Conservation (phyloP, 2,113 vertebrate genomes). For the Epinephelus lanceolatus region DNA sequence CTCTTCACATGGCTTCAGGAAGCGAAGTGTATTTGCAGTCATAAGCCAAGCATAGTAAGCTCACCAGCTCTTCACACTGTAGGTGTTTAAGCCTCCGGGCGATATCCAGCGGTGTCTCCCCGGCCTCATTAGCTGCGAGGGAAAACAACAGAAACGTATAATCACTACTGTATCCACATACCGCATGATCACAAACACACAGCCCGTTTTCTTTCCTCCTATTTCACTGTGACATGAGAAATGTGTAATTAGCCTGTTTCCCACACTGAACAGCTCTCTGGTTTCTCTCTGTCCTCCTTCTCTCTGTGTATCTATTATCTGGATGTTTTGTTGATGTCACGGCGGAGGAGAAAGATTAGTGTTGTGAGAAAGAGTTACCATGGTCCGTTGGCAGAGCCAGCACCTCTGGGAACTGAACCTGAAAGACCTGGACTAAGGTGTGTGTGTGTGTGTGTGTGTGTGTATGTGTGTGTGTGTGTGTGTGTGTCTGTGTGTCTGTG, state of each 20-base stretch:
- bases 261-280: constrained; percentile 60
- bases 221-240: constrained; percentile 49
- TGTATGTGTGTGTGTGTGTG: neutral
- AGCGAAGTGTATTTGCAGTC: neutral
- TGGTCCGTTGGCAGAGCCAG: constrained; percentile 41
- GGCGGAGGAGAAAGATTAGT: constrained; percentile 48
- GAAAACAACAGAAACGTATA: constrained; percentile 52
- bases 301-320: constrained; percentile 56
- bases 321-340: constrained; percentile 56
- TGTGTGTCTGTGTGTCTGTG: constrained; percentile 1
- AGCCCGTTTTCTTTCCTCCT: constrained; percentile 39
- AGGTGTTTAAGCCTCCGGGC: constrained; percentile 93
- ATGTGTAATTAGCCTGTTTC: constrained; percentile 69
- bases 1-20: neutral
- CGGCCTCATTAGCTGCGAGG: constrained; percentile 92
- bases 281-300: constrained; percentile 15
- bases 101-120: constrained; percentile 96
- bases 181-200: constrained; percentile 57
- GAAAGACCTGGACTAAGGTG: neutral
- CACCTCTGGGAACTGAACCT: constrained; percentile 56
- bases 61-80: constrained; percentile 97
- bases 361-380: constrained; percentile 64
- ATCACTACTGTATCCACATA: constrained; percentile 49
- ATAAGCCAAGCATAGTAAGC: constrained; percentile 45
- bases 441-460: neutral